Evolutionary conservation across 2,888 invertebrate species (phyloP).

Genomic region (Microctonus brassicae): DNA sequence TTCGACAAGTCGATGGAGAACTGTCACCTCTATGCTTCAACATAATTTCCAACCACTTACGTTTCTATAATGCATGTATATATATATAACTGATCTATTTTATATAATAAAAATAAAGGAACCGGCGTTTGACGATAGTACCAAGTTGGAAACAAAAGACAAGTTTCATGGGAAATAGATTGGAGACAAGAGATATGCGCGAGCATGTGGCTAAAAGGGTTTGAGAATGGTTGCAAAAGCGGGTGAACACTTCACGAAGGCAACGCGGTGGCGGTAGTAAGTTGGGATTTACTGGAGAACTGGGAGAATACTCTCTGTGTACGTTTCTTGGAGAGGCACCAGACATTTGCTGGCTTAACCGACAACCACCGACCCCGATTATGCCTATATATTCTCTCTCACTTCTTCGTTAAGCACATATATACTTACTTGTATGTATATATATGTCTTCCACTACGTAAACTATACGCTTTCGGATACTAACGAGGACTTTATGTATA

Average conservation of each 20-base stretch:
- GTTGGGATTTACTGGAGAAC: slow-evolving; percentile 1
- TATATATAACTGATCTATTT: no score
- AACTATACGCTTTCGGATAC: slow-evolving; percentile 53
- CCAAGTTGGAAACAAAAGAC: not conserved
- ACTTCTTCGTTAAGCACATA: slow-evolving; percentile 29
- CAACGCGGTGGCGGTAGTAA: not conserved
- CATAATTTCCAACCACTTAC: not conserved
- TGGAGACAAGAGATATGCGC: not conserved
- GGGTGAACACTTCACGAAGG: not conserved
- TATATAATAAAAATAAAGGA: not conserved
- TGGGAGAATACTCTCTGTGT: not conserved
- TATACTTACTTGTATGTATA: slow-evolving; percentile 1
- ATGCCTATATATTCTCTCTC: slow-evolving; percentile 27
- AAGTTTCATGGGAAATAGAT: not conserved
- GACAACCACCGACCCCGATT: slow-evolving; percentile 31
- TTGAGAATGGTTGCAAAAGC: not conserved
- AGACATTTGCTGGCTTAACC: slow-evolving; percentile 31
- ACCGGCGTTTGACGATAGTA: not conserved
- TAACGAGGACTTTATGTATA: slow-evolving; percentile 53
- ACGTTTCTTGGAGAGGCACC: slow-evolving; percentile 9
- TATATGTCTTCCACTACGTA: slow-evolving; percentile 54
- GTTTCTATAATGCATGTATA: not conserved
- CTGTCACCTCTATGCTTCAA: not conserved
- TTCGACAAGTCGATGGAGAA: slow-evolving; percentile 12
- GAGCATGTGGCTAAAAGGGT: not conserved